Conservation (phyloP, 1,140 invertebrate genomes). For the silkworm (Bombyx mori) region ASM3026992v2 NC_085121.1:2116501-2117000, state of each 20-base stretch:
- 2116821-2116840: conserved; percentile 47
- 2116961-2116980: conserved; percentile 27
- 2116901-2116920: conserved; percentile 44
- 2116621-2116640: conserved; percentile 40
- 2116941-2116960: conserved; percentile 66
- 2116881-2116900: conserved; percentile 39
- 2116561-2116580: conserved; percentile 69
- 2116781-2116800: conserved; percentile 32
- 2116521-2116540: conserved; percentile 30
- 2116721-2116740: conserved; percentile 17
- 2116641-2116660: conserved; percentile 57
- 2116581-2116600: conserved; percentile 57
- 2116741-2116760: conserved; percentile 15
- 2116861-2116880: conserved; percentile 36
- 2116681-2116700: conserved; percentile 40
- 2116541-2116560: conserved; percentile 46
- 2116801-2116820: conserved; percentile 68
- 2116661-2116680: conserved; percentile 70
- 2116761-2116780: conserved; percentile 12
- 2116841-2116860: conserved; percentile 41
- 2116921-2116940: conserved; percentile 69
- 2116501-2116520: conserved; percentile 52
- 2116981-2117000: not conserved
- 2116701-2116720: conserved; percentile 20
- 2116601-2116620: conserved; percentile 42